Evolutionary conservation across 2,888 invertebrate species (phyloP).

Genomic region (Lacanobia oleracea): DNA sequence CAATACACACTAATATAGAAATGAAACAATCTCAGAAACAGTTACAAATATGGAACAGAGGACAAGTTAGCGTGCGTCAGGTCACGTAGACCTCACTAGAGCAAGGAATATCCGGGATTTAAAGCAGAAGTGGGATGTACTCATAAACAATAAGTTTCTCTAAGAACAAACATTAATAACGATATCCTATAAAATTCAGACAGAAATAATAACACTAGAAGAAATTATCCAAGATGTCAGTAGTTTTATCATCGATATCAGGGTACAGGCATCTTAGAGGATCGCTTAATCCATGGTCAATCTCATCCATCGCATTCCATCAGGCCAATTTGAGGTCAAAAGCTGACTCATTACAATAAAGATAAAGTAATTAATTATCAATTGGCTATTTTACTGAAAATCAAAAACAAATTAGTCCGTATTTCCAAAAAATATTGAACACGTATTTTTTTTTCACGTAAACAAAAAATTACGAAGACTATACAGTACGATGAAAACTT

Average conservation of each 20-base stretch:
- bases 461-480: too few relatives aligned
- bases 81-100: conserved; percentile 27
- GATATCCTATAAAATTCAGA: neutral
- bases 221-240: neutral
- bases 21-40: too few relatives aligned
- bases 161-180: neutral
- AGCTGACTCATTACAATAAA: too few relatives aligned
- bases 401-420: too few relatives aligned
- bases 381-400: too few relatives aligned
- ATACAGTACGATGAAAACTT: too few relatives aligned
- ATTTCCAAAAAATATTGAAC: too few relatives aligned
- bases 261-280: neutral
- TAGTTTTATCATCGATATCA: neutral
- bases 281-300: neutral
- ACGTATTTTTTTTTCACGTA: too few relatives aligned
- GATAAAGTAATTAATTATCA: too few relatives aligned
- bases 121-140: conserved; percentile 11
- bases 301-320: neutral
- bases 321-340: neutral
- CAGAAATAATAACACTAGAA: neutral
- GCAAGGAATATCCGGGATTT: neutral
- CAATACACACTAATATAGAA: too few relatives aligned
- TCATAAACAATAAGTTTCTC: neutral
- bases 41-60: neutral
- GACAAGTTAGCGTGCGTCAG: neutral